Base-by-base conservation (phyloP, 2,888 invertebrate genomes). In the Folsomia manolachei region DNA sequence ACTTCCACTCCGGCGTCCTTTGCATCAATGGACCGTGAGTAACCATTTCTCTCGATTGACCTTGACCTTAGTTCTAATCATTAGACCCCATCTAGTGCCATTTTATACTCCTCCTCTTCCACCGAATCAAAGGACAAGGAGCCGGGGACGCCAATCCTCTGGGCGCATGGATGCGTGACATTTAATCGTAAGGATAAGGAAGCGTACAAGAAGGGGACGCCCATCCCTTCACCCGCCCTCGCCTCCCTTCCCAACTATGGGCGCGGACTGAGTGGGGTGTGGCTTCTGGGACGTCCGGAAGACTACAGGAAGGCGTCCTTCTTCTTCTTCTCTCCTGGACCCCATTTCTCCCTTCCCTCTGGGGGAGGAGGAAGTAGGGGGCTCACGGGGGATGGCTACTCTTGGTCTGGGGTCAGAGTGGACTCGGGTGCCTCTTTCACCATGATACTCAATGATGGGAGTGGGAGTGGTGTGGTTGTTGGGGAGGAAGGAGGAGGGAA, bases 21-120 rank as follows among this genome's bases (percentile, higher is more conserved):
- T 64, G 64, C 21, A 64, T 64, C 64, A 64, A 64, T 64, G 64
- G 64, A 64, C 25, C 64, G 64, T 64, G 27, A 26, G 64, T 64
- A n/a, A 18, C 21, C 24, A 60, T 60, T 39, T 9, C 14, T 39
- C 39, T 39, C 39, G 14, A 4, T 39, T 9, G 4, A 39, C 39
- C 4, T 14, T 9, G 4, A 39, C 14, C 14, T 39, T 4, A 9
- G 39, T 39, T 9, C 39, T 39, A 39, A n/a, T n/a, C n/a, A n/a
- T n/a, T n/a, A n/a, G n/a, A n/a, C n/a, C n/a, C n/a, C n/a, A n/a
- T n/a, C n/a, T n/a, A 39, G 39, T 9, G 14, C 39, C 4, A 39
- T 39, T 14, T 9, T 39, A 9, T 39, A 39, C 39, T 39, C 39
- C 14, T 9, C 39, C 39, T 39, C 14, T 39, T 39, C 39, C 39